Conservation (phyloP, 2,888 invertebrate genomes). For the Cyclophora albipunctata region DNA sequence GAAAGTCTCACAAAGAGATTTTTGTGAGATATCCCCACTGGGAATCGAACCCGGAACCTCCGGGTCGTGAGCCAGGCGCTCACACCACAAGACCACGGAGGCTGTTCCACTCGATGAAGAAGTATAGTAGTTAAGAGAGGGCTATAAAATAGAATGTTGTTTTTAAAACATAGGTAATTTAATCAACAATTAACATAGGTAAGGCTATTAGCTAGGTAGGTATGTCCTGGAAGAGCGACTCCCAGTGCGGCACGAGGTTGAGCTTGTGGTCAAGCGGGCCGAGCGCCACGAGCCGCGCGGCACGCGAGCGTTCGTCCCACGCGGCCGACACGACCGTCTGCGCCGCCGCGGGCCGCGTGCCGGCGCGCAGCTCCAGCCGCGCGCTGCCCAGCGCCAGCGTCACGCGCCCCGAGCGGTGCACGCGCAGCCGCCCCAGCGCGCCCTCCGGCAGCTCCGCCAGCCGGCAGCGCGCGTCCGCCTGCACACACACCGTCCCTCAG, state of each 20-base stretch:
- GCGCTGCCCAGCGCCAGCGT: constrained; percentile 62
- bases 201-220: constrained; percentile 5
- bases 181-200: no score
- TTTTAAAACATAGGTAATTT: no score
- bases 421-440: constrained; percentile 72
- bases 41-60: no score
- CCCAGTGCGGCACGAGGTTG: constrained; percentile 76
- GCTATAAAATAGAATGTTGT: no score
- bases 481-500: constrained; percentile 2
- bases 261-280: constrained; percentile 75
- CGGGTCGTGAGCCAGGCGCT: no score
- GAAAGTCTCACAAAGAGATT: no score
- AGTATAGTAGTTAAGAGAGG: no score
- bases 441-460: constrained; percentile 72
- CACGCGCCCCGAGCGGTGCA: constrained; percentile 76
- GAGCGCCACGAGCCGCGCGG: constrained; percentile 73
- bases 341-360: constrained; percentile 73
- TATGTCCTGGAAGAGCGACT: constrained; percentile 50
- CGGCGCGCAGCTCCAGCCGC: constrained; percentile 35
- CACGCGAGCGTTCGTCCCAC: constrained; percentile 66
- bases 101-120: no score
- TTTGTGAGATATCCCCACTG: no score
- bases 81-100: no score
- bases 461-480: constrained; percentile 51
- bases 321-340: constrained; percentile 76